These are phyloP conservation scores for Misgurnus anguillicaudatus DNA, from an alignment of 2,113 vertebrate genomes.

Conservation along the genomic window DNA sequence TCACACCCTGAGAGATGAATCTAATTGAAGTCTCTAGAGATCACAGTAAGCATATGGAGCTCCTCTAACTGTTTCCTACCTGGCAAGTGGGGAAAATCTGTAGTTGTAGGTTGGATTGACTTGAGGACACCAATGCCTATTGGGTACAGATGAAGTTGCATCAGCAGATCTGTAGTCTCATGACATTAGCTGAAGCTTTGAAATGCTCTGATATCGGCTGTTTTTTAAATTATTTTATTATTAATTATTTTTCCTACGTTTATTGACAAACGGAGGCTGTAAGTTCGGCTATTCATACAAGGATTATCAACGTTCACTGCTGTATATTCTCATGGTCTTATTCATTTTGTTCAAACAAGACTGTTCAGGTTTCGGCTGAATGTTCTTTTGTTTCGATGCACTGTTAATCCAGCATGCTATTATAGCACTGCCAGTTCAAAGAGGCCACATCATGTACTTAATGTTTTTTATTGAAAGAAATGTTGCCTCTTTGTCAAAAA, in stretches of 20 bases:
- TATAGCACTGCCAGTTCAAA: background rate
- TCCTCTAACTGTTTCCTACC: conserved; percentile 43
- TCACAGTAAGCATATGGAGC: conserved; percentile 17
- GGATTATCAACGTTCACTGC: background rate
- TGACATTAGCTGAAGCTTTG: conserved; percentile 23
- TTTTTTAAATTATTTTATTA: background rate
- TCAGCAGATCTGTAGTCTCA: conserved; percentile 50
- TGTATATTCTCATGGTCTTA: conserved; percentile 13
- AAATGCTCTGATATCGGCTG: conserved; percentile 32
- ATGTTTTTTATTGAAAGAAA: conserved; percentile 4
- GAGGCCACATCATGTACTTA: background rate
- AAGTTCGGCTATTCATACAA: background rate
- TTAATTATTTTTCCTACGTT: background rate
- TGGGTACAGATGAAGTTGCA: conserved; percentile 43
- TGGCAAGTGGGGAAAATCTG: conserved; percentile 16
- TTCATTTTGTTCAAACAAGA: background rate
- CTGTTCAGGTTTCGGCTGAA: background rate
- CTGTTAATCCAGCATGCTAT: background rate
- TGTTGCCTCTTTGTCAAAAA: background rate
- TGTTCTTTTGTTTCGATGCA: background rate
- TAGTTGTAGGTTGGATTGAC: conserved; percentile 4
- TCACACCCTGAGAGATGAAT: conserved; percentile 24
- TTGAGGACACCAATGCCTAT: conserved; percentile 15
- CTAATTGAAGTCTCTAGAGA: conserved; percentile 29
- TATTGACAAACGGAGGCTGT: background rate